Base-by-base conservation (phyloP, 2,888 invertebrate species). In the Exocentrus adspersus region DNA sequence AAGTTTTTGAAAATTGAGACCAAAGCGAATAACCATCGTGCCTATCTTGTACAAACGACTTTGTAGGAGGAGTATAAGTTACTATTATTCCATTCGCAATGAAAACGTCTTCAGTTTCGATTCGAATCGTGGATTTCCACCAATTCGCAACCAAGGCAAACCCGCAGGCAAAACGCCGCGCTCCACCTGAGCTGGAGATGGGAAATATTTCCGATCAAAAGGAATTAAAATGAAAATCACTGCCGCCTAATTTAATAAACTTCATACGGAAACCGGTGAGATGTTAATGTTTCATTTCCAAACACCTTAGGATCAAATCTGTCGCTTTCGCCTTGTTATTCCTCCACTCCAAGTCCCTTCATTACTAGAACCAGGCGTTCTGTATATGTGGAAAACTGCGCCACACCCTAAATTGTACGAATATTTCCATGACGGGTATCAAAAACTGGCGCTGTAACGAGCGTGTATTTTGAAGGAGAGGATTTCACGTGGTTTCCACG, bases 201-300 rank as follows among this genome's bases (percentile, higher is more conserved):
- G 53, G 43, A 64, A 60, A 61, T 61, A 52, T 60, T 52, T 32
- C 45, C 28, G 52, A 53, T 52, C 53, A 60, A 53, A 48, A 41
- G 53, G 12, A 46, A 62, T 53, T 56, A 50, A n/a, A 61, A 61
- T 61, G 51, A 61, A 21, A 61, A 42, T 53, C 60, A 60, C 46
- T 54, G 48, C 37, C 46, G 53, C 53, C 53, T 53, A 53, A 60
- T 53, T 60, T 54, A 46, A 60, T 53, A 45, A 53, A 17, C 48
- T n/a, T n/a, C 54, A 45, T 28, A 60, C 54, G 57, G 57, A 32
- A 60, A 53, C 24, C 54, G 32, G 16, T 53, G 41, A 37, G 48
- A 51, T 60, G 53, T 60, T 46, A 53, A 60, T 20, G 52, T 30
- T n/a, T n/a, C n/a, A n/a, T n/a, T n/a, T n/a, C n/a, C n/a, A n/a